Evolutionary conservation across 2,888 invertebrate genomes (phyloP), one percentile per base, ranked within the genome.

Genomic region (Ptilodon capucinus): DNA sequence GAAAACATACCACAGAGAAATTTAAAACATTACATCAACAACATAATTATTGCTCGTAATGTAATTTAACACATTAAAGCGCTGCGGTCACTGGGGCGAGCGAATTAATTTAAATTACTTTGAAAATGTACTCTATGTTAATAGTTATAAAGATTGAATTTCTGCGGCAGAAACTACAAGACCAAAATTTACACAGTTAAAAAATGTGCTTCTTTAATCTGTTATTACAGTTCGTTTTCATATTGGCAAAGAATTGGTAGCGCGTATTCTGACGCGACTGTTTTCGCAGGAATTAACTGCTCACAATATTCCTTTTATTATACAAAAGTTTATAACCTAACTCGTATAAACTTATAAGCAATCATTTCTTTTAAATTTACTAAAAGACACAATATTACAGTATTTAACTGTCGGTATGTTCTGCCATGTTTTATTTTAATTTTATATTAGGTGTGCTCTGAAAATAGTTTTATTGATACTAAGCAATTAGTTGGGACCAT

Each of bases 401-500:
- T n/a, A n/a, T n/a, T 42, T 5, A 38, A 38, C 9, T 7, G 30
- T 39, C 19, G 38, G 40, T 28, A 30, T 46, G 19, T 46, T 45
- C 51, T n/a, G n/a, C 40, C 40, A 40, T 48, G 39, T 34, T 48
- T 30, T 45, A 51, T 57, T 52, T 32, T 49, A 44, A 45, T 47
- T 18, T 41, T 38, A 55, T 30, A 30, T 30, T 13, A 30, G 32
- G 32, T 0, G 11, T 18, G 13, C 19, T 53, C 60, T 70, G 58
- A 63, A 71, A 69, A 76, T 76, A 76, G 66, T 67, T 76, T 75
- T 72, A 74, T 72, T 70, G 69, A 62, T 69, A 70, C 72, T 68
- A 57, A 47, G 74, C 74, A 81, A 82, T 82, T 81, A 79, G 70
- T 60, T 52, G 62, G 56, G 21, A 51, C 71, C 74, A 79, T 83